phyloP scores from a whole-genome alignment of 2,113 vertebrate genomes.

The Colossoma macropomum region DNA sequence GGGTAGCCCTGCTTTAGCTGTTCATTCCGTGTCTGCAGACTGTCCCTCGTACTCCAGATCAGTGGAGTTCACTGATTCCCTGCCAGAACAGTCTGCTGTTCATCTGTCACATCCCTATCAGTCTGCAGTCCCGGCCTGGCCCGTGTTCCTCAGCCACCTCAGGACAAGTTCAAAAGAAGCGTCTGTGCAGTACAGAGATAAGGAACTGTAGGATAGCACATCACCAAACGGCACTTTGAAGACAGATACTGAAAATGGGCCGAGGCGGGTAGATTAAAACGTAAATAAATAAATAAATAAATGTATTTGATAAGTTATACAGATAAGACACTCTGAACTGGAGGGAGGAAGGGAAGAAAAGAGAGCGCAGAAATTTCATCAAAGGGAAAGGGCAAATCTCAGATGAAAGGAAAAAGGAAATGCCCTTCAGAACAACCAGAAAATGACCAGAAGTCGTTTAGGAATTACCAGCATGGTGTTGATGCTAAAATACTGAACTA shows the following conservation, averaged over 20 bases:
- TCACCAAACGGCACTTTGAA: slow-evolving; percentile 41
- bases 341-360: slow-evolving; percentile 19
- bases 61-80: no score
- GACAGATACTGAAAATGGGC: slow-evolving; percentile 31
- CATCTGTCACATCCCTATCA: slow-evolving; percentile 19
- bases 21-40: no score
- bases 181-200: slow-evolving; percentile 33
- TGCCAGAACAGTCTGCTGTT: neutral
- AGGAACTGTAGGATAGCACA: slow-evolving; percentile 32
- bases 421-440: slow-evolving; percentile 10
- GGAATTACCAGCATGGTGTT: no score
- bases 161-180: slow-evolving; percentile 23
- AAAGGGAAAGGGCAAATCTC: slow-evolving; percentile 42
- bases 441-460: slow-evolving; percentile 19
- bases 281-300: neutral
- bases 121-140: neutral
- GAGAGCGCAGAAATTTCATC: slow-evolving; percentile 13
- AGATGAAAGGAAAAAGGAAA: slow-evolving; percentile 20
- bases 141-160: slow-evolving; percentile 1
- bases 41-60: no score
- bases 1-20: no score
- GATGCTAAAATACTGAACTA: no score
- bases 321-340: slow-evolving; percentile 33
- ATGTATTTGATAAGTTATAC: slow-evolving; percentile 28
- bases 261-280: neutral